A percentile compares a stretch with the other conserved stretches of the same genome.
These are phyloP conservation scores for Halisarca cf. caerulea DNA, from an alignment of 37 sponge, comb jelly and placozoan genomes.

Conservation along the genomic window DNA sequence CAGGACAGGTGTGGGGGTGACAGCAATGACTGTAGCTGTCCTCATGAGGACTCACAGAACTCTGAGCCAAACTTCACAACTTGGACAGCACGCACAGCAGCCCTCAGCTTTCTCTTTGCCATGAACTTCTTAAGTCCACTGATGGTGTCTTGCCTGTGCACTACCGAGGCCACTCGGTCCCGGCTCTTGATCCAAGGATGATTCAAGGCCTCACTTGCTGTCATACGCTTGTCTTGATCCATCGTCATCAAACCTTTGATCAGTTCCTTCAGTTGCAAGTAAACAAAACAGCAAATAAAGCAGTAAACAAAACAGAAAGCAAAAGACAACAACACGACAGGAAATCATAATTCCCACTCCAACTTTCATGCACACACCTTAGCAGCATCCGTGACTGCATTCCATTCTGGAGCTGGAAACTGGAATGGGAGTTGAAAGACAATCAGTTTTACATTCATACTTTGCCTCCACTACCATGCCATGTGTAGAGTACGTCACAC, in stretches of 20 bases:
- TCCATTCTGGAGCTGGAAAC: conserved; percentile 98
- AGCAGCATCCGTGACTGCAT: conserved; percentile 84
- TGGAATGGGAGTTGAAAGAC: conserved; percentile 28
- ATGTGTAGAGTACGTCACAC: neutral
- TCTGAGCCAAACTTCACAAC: conserved; percentile 1
- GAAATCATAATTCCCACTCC: neutral
- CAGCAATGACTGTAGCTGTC: no score
- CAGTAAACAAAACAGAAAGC: neutral
- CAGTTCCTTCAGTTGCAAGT: conserved; percentile 29
- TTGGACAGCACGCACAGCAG: conserved; percentile 35
- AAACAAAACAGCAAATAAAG: no score
- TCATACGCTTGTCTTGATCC: conserved; percentile 48
- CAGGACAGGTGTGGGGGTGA: no score
- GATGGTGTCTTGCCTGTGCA: conserved; percentile 74
- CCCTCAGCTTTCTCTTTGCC: conserved; percentile 60
- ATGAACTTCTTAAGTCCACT: conserved; percentile 65
- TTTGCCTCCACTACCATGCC: no score
- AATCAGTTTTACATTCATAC: neutral
- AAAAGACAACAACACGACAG: neutral
- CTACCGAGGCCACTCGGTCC: conserved; percentile 46
- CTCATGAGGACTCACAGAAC: conserved; percentile 28
- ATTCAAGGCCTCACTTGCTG: conserved; percentile 40
- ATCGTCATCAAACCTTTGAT: conserved; percentile 59
- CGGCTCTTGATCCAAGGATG: conserved; percentile 72
- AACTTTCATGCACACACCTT: no score